phyloP scores from a whole-genome alignment of 2,113 vertebrate species.

The Proteles cristata region DNA sequence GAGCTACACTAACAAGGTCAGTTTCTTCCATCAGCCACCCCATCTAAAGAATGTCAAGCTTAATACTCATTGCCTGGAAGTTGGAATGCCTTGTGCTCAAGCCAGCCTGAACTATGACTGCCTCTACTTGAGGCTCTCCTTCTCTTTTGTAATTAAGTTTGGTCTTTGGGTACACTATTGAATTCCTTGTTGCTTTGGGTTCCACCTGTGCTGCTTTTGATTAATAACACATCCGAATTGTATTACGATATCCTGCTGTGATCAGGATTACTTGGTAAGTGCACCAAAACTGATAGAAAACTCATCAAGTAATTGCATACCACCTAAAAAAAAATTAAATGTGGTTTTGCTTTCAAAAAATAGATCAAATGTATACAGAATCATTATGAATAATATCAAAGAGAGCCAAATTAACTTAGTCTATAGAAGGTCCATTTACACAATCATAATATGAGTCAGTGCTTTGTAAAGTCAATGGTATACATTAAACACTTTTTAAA shows the following conservation, averaged over 20 bases:
- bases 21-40: not conserved
- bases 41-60: not conserved
- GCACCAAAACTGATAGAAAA: slow-evolving; percentile 54
- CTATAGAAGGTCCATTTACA: not conserved
- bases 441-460: not conserved
- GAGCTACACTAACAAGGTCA: not conserved
- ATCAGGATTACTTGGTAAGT: slow-evolving; percentile 53
- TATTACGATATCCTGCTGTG: slow-evolving; percentile 57
- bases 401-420: slow-evolving; percentile 12
- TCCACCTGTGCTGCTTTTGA: slow-evolving; percentile 55
- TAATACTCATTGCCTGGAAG: not conserved
- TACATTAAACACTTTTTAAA: not conserved
- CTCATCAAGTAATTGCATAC: slow-evolving; percentile 50
- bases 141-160: slow-evolving; percentile 59
- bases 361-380: not conserved
- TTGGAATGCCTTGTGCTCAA: not conserved
- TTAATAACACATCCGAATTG: slow-evolving; percentile 57
- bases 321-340: slow-evolving; percentile 36
- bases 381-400: slow-evolving; percentile 32
- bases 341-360: slow-evolving; percentile 13
- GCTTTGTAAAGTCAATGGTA: not conserved
- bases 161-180: not conserved
- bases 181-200: not conserved
- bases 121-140: not conserved
- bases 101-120: not conserved